These are phyloP conservation scores for Trichosurus vulpecula DNA, from an alignment of 2,797 vertebrate species.

Conservation along the genomic window DNA sequence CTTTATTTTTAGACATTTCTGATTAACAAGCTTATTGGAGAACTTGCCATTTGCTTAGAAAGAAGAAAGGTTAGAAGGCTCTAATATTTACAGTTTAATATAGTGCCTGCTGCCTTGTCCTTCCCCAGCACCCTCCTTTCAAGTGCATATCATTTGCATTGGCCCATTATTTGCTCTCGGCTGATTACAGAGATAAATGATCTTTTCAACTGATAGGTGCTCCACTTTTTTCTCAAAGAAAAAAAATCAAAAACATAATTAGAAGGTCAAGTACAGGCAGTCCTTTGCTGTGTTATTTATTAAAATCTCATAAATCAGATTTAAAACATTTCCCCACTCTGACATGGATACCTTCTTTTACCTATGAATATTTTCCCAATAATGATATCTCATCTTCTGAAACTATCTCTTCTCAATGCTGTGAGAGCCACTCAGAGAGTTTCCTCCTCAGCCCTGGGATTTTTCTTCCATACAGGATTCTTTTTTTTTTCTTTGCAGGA, in stretches of 20 bases:
- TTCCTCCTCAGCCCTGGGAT: not conserved
- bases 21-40: not conserved
- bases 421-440: not conserved
- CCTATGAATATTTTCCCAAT: not conserved
- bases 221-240: not conserved
- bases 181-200: slow-evolving; percentile 49
- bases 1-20: not conserved
- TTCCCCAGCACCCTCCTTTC: not conserved
- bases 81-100: not conserved
- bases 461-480: not conserved
- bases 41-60: slow-evolving; percentile 25
- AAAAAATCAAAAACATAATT: slow-evolving; percentile 36
- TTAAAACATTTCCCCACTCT: not conserved
- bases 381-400: not conserved
- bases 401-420: not conserved
- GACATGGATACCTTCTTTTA: not conserved
- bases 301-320: not conserved
- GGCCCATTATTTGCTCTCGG: slow-evolving; percentile 31
- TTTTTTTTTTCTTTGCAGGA: no score
- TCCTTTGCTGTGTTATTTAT: not conserved
- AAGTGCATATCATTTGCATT: not conserved
- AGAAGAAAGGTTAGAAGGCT: slow-evolving; percentile 10
- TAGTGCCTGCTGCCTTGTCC: not conserved
- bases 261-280: slow-evolving; percentile 3
- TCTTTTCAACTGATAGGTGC: slow-evolving; percentile 30